Conservation (phyloP, 1,140 invertebrate genomes). For the Latrodectus geometricus region DNA sequence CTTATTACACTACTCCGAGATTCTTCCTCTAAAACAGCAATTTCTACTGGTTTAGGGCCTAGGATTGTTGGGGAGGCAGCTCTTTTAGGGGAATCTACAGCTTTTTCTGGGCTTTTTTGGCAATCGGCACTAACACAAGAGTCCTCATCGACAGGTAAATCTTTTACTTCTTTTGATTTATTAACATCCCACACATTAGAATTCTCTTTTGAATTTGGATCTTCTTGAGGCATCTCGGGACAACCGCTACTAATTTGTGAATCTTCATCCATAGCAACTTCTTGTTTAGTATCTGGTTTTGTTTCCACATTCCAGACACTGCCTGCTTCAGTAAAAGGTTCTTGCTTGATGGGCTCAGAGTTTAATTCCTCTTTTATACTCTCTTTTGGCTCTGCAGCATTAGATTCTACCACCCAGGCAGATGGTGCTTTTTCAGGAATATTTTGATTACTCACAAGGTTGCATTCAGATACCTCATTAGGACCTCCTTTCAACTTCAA, state of each 20-base stretch:
- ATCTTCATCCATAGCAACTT: slow-evolving; percentile 31
- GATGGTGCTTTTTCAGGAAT: neutral
- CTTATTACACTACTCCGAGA: neutral
- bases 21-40: slow-evolving; percentile 10
- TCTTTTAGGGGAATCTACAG: neutral
- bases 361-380: neutral
- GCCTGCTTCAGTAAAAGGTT: neutral
- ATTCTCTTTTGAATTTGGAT: neutral
- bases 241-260: neutral
- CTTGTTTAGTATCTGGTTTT: neutral
- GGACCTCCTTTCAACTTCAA: neutral
- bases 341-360: neutral
- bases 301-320: neutral
- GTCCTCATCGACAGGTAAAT: neutral
- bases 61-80: neutral
- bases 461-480: neutral
- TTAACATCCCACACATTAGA: neutral
- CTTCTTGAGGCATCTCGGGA: neutral
- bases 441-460: neutral
- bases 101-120: neutral
- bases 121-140: neutral
- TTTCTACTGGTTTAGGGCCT: neutral
- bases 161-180: neutral
- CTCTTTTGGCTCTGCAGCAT: neutral
- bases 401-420: neutral